Conservation (phyloP, 2,797 vertebrate genomes). For the Tiaroga cobitis region DNA sequence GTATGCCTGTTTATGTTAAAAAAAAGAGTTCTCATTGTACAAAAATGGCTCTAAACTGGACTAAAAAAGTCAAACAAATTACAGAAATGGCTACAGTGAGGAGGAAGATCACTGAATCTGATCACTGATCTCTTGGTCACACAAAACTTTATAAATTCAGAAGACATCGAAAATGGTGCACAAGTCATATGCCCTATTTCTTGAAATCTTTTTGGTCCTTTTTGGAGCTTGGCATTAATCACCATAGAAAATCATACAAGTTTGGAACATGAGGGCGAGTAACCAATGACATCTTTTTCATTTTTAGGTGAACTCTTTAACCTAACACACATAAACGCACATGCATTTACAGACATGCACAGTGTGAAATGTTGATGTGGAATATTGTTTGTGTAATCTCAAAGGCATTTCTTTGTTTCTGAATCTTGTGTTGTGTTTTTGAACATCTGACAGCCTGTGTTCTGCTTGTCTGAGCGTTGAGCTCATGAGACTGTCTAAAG, state of each 20-base stretch:
- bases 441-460: conserved; percentile 47
- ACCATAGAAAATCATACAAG: neutral
- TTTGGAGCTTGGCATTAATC: neutral
- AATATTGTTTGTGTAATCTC: conserved; percentile 31
- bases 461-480: conserved; percentile 54
- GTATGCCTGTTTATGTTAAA: no score
- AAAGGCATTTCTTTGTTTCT: conserved; percentile 41
- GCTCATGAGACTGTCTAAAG: conserved; percentile 40
- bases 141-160: neutral
- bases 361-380: neutral
- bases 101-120: neutral
- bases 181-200: neutral
- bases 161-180: neutral
- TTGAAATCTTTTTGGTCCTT: neutral
- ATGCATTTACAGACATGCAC: neutral
- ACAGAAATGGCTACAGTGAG: neutral
- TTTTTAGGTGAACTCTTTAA: conserved; percentile 1
- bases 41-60: neutral
- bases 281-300: neutral
- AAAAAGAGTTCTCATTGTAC: no score
- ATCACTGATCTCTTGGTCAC: neutral
- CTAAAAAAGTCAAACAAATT: neutral
- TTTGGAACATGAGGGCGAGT: neutral
- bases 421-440: conserved; percentile 12
- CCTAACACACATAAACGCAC: neutral